Evolutionary conservation across 2,888 invertebrate genomes (phyloP).

Genomic region (Mycalesis mineus): DNA sequence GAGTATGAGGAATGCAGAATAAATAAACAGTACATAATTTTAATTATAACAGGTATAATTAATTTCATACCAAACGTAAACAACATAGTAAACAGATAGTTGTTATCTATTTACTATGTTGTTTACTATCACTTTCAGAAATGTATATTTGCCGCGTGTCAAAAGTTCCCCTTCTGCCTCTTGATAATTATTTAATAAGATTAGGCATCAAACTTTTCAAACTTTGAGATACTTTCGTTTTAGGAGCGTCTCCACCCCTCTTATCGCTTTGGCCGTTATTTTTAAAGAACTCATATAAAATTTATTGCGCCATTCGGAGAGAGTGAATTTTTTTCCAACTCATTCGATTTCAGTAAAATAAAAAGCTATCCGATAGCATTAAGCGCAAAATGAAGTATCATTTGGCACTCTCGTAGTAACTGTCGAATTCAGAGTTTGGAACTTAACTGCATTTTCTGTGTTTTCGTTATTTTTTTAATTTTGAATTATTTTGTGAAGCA

Average conservation of each 20-base stretch:
- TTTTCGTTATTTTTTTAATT: no score
- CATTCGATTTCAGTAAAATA: neutral
- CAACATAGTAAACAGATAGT: no score
- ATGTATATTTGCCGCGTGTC: no score
- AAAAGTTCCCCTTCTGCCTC: neutral
- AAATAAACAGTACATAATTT: no score
- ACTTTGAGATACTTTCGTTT: slow-evolving; percentile 1
- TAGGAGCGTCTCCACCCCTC: neutral
- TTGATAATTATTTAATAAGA: neutral
- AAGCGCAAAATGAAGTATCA: neutral
- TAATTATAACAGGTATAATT: no score
- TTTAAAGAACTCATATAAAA: neutral
- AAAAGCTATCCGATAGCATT: neutral
- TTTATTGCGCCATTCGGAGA: neutral
- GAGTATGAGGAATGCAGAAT: no score
- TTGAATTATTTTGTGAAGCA: no score
- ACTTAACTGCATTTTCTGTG: no score
- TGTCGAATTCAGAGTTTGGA: neutral
- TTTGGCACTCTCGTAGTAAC: neutral
- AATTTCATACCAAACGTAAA: no score
- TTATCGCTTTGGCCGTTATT: neutral
- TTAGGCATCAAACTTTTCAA: neutral
- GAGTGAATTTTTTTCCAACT: neutral
- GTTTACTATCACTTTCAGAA: no score
- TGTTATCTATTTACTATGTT: no score